Percentiles rank a stretch among this genome's conserved stretches.
These are phyloP conservation scores for Eumerus sabulonum DNA, from an alignment of 2,888 invertebrate genomes.

Conservation along the genomic window DNA sequence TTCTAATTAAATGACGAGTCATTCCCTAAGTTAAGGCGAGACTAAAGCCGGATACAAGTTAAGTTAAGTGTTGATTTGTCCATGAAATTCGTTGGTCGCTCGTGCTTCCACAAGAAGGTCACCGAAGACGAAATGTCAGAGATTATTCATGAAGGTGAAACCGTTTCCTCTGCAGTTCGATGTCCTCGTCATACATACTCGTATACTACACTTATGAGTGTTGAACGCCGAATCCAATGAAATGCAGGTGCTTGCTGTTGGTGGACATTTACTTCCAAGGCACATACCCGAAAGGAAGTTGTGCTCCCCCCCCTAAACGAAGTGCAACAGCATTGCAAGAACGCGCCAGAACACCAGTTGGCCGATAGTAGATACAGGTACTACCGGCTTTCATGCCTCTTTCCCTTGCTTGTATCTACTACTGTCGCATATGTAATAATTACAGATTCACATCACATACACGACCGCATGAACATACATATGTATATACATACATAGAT, in stretches of 20 bases:
- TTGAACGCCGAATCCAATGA: slow-evolving; percentile 62
- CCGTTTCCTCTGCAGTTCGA: slow-evolving; percentile 60
- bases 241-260: slow-evolving; percentile 44
- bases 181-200: slow-evolving; percentile 46
- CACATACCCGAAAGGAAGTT: slow-evolving; percentile 67
- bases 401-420: background rate
- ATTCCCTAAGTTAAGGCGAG: no score
- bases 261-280: slow-evolving; percentile 68
- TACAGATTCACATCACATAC: slow-evolving; percentile 64
- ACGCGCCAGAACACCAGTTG: slow-evolving; percentile 59
- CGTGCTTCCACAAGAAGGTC: no score
- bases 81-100: no score
- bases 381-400: slow-evolving; percentile 59
- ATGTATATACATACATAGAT: background rate
- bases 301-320: slow-evolving; percentile 14
- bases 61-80: no score
- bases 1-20: no score
- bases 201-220: no score
- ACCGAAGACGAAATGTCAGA: no score
- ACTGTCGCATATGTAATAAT: slow-evolving; percentile 58
- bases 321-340: slow-evolving; percentile 5
- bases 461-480: slow-evolving; percentile 35
- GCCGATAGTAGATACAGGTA: slow-evolving; percentile 46
- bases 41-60: no score
- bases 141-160: slow-evolving; percentile 1